Evolutionary conservation across 2,888 invertebrate genomes (phyloP), one percentile per base, ranked within the genome.

Genomic region (Steinernema scapterisci): DNA sequence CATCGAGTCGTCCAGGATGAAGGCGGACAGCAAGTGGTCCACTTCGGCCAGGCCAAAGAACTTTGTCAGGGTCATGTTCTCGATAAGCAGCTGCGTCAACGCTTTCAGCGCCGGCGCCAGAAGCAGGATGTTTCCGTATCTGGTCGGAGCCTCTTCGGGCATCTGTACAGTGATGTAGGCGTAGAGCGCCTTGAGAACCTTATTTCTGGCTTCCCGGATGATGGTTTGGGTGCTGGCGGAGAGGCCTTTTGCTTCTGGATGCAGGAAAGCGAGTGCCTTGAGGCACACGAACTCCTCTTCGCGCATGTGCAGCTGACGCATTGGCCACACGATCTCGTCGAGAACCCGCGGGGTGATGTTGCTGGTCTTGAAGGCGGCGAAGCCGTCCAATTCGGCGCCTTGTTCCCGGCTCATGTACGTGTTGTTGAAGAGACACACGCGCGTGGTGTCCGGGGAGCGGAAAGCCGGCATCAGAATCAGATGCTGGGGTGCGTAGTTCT

Each of bases 191-290:
- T 87, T 87, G 73, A 86, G 80, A 11, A 86, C 85, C 44, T 82
- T 79, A 76, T 86, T 86, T 16, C 86, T 46, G 1, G 86, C 86
- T n/a, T 86, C 86, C 7, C 86, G 78, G 54, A 86, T 84, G 72
- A 83, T 27, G n/a, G 78, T 73, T 70, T 86, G 86, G 43, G 83
- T 78, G 5, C 73, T 43, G 19, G 73, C 56, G 16, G 81, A 77
- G 21, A 86, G 79, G n/a, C 81, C 83, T 72, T 86, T 86, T 6
- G 86, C 86, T 74, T 87, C 86, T 19, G 97, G 97, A 90, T 99
- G 97, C 88, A 99, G 96, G 90, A 99, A 99, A 72, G 99, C 96
- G 88, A 99, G 93, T 72, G 97, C 96, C 90, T 97, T 99, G 82
- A 99, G 91, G 88, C 97, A 97, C 74, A 97, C 96, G 89, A 97